Conservation (phyloP, 2,113 vertebrate species). For the Hemichromis elongatus region DNA sequence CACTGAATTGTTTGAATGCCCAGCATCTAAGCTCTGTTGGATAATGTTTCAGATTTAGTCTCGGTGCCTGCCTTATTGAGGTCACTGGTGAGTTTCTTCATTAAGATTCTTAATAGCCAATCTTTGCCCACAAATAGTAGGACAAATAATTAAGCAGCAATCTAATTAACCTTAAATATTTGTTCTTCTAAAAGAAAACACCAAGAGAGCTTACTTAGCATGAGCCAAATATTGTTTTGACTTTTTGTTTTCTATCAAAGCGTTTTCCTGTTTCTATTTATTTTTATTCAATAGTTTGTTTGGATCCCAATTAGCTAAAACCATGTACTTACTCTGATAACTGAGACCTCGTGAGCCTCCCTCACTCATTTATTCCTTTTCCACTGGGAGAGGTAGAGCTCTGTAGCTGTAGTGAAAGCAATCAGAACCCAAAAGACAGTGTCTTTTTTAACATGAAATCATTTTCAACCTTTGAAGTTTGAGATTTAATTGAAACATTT, state of each 20-base stretch:
- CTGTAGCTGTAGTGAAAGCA: background rate
- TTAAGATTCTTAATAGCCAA: background rate
- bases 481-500: background rate
- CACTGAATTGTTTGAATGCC: background rate
- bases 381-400: background rate
- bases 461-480: background rate
- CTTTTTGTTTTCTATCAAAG: background rate
- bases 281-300: slow-evolving; percentile 21
- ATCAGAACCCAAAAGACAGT: background rate
- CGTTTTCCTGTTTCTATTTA: background rate
- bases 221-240: background rate
- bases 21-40: background rate
- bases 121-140: background rate
- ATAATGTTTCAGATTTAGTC: background rate
- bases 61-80: background rate
- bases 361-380: slow-evolving; percentile 8
- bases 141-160: background rate
- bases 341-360: background rate
- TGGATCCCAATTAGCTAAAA: slow-evolving; percentile 39
- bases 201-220: background rate
- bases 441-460: slow-evolving; percentile 2
- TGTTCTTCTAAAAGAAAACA: background rate
- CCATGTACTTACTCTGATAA: slow-evolving; percentile 2
- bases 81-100: background rate
- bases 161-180: background rate